phyloP scores from a whole-genome alignment of 2,888 invertebrate genomes.

The Lepas anatifera region DNA sequence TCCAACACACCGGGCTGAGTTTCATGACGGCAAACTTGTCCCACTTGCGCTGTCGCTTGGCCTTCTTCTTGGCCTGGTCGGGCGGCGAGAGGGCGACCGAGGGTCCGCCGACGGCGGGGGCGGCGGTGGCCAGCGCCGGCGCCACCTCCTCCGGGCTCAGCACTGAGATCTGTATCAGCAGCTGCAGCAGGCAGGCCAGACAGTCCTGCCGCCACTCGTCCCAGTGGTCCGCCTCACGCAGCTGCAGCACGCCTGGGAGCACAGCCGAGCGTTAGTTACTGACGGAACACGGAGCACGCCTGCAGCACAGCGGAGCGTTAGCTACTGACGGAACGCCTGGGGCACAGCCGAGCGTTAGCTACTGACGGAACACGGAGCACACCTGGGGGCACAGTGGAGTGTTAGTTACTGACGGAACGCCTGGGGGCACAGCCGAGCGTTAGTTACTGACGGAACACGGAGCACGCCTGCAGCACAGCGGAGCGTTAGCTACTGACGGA shows the following conservation, averaged over 20 bases:
- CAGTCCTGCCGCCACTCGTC: slow-evolving; percentile 93
- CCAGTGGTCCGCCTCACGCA: slow-evolving; percentile 23
- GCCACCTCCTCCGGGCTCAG: background rate
- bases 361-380: no score
- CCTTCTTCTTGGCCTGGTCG: background rate
- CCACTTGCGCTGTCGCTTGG: slow-evolving; percentile 10
- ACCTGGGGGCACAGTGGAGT: no score
- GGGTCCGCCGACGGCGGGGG: background rate
- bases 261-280: no score
- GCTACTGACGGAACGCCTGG: no score
- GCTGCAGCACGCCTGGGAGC: slow-evolving; percentile 33
- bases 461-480: no score
- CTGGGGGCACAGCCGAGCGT: no score
- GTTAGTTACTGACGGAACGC: no score
- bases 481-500: no score
- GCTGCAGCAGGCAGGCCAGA: slow-evolving; percentile 68
- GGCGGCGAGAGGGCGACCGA: background rate
- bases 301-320: no score
- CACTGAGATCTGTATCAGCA: slow-evolving; percentile 57
- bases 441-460: no score
- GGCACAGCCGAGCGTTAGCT: no score
- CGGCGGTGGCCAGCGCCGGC: background rate
- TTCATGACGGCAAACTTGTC: background rate
- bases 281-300: no score
- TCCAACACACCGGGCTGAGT: background rate